These are phyloP conservation scores for Rhaphigaster nebulosa DNA, from an alignment of 2,888 invertebrate genomes.

Conservation along the genomic window DNA sequence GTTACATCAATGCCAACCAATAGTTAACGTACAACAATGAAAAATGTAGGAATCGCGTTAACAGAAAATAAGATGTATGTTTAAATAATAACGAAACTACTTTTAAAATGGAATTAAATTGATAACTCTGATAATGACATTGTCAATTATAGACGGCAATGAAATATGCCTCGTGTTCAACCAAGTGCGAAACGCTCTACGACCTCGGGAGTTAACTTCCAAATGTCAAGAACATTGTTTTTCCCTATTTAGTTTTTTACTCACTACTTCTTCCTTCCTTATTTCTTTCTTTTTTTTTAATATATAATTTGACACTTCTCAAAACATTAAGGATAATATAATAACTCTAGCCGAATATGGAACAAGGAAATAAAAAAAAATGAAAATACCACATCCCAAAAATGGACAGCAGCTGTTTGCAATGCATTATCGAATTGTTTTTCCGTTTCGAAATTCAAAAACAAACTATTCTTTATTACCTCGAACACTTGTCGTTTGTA, in stretches of 20 bases:
- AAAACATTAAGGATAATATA: not conserved
- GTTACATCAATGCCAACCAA: too few species aligned
- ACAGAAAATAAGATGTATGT: not conserved
- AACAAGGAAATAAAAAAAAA: not conserved
- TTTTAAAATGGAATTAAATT: not conserved
- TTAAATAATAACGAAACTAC: not conserved
- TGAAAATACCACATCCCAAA: not conserved
- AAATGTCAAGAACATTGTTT: conserved; percentile 9
- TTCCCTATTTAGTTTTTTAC: conserved; percentile 13
- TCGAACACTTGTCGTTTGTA: too few species aligned
- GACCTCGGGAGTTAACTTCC: not conserved
- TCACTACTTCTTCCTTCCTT: not conserved
- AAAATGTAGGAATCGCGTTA: not conserved
- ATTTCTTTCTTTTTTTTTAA: not conserved
- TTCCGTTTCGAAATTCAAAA: not conserved
- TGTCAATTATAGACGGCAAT: not conserved
- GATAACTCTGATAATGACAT: not conserved
- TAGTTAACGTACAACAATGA: not conserved
- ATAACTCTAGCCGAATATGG: not conserved
- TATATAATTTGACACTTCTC: conserved; percentile 18
- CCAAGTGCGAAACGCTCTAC: not conserved
- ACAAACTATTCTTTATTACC: not conserved
- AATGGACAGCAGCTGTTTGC: conserved; percentile 1
- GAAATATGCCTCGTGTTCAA: not conserved
- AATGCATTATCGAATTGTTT: not conserved